A percentile compares a stretch with the other conserved stretches of the same genome.
Conservation (phyloP, 2,113 vertebrate genomes). For the Mobula birostris region DNA sequence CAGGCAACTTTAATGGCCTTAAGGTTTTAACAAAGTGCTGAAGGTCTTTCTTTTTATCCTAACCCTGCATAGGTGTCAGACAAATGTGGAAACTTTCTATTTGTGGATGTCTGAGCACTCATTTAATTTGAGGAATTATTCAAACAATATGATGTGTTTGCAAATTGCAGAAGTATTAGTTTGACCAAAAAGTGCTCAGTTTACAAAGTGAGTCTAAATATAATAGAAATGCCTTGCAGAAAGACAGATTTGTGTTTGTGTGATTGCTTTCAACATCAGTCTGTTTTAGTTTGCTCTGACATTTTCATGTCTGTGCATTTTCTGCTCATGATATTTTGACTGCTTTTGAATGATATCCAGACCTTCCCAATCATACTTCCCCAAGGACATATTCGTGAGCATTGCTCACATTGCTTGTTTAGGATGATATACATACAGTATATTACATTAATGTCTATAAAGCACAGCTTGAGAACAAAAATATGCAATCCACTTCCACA, state of each 20-base stretch:
- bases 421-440: constrained; percentile 20
- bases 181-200: neutral
- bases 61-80: neutral
- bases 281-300: constrained; percentile 32
- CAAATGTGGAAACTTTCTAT: neutral
- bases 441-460: constrained; percentile 38
- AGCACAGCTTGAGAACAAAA: constrained; percentile 36
- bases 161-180: constrained; percentile 6
- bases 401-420: constrained; percentile 35
- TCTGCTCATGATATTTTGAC: constrained; percentile 37
- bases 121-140: neutral
- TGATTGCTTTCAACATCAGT: neutral
- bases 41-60: neutral
- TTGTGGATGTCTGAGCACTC: neutral
- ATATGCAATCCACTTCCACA: constrained; percentile 42
- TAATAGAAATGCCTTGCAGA: neutral
- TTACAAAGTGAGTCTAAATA: neutral
- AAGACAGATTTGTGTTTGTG: constrained; percentile 28
- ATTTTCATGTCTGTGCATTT: constrained; percentile 34
- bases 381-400: constrained; percentile 37
- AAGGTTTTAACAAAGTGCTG: neutral
- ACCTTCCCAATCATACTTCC: constrained; percentile 15
- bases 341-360: constrained; percentile 35
- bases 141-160: neutral
- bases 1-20: neutral